Base-by-base conservation (phyloP, 2,888 invertebrate genomes). In the Drosophila dives region DNA sequence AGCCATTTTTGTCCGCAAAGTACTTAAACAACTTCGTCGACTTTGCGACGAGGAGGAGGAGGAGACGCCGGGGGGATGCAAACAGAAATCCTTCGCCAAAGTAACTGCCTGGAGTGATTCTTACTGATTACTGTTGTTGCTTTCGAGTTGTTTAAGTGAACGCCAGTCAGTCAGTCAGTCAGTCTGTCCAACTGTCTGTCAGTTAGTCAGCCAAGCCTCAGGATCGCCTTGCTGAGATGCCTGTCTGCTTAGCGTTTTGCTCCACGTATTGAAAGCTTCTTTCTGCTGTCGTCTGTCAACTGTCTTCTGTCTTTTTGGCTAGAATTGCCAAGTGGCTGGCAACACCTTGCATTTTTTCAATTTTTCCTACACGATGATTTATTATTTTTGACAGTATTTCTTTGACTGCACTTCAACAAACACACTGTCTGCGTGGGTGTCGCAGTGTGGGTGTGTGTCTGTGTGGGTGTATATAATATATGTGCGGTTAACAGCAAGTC, bases 301-400 rank as follows among this genome's bases (percentile, higher is more conserved):
- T 75, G 62, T 32, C 34, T 34, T 51, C 53, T 48, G 68, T 26
- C 68, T 64, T 55, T 72, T 55, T 72, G 62, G 53, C 40, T 33
- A 38, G 36, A 59, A 26, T 64, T 54, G 50, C 48, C 42, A 64
- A 59, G 72, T 63, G 48, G 42, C 53, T 42, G 40, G 32, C 33
- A 74, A 60, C 74, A 74, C 67, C 74, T 66, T 68, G 69, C 64
- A 51, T 64, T 67, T 63, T 45, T 65, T 56, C 66, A 73, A 73
- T 73, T 77, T 81, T 75, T 74, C 38, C 64, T 32, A n/a, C 75
- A 67, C 77, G 81, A 75, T 83, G 81, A 83, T 83, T 83, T 83
- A 86, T 83, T 78, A 83, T 80, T 83, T 83, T 83, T 81, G 86
- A 81, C 86, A 86, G 77, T 68, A n/a, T 34, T 69, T 63, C 73